Evolutionary conservation across 2,113 vertebrate genomes (phyloP).

Genomic region (Melospiza georgiana): DNA sequence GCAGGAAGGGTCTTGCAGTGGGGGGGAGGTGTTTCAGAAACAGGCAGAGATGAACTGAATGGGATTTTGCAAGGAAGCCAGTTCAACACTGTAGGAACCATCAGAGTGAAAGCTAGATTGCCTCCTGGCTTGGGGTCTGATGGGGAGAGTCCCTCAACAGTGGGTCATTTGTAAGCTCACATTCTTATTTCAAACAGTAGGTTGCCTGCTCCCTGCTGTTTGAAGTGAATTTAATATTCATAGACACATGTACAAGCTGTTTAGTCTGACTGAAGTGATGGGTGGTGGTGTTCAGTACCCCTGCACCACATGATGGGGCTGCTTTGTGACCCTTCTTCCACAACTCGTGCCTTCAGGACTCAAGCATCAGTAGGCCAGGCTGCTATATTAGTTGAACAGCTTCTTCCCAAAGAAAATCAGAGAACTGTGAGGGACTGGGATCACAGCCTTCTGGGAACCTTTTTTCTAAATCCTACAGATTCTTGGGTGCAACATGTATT

Average conservation of each 20-base stretch:
- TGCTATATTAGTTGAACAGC: background rate
- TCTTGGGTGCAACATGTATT: background rate
- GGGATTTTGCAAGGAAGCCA: background rate
- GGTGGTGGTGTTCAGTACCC: background rate
- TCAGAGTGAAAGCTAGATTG: background rate
- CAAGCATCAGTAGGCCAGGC: background rate
- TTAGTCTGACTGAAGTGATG: background rate
- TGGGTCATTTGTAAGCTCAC: background rate
- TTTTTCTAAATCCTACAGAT: background rate
- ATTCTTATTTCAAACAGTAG: background rate
- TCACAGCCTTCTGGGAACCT: background rate
- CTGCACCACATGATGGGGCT: background rate
- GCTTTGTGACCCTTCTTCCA: background rate
- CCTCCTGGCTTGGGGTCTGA: background rate
- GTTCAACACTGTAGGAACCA: background rate
- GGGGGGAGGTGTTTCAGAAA: background rate
- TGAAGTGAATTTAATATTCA: conserved; percentile 28
- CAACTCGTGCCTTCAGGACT: background rate
- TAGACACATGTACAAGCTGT: background rate
- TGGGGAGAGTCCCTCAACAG: background rate
- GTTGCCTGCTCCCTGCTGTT: background rate
- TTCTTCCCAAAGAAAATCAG: background rate
- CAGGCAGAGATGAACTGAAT: background rate
- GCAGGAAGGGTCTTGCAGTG: background rate
- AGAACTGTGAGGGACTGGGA: background rate